These are phyloP conservation scores for Notocelia uddmanniana DNA, from an alignment of 2,888 invertebrate genomes.

Conservation along the genomic window DNA sequence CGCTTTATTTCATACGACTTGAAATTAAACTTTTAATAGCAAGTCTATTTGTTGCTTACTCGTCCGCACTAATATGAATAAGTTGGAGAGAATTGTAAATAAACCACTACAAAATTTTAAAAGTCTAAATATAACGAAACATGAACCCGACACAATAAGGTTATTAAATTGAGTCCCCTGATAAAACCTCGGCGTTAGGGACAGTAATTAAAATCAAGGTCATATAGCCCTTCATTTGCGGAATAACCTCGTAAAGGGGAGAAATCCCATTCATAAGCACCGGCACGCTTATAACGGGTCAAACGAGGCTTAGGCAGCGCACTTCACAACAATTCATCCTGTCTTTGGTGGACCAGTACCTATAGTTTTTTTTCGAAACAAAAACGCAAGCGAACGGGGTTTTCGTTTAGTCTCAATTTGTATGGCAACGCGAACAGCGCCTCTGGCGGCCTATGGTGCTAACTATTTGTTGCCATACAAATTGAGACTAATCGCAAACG, in stretches of 20 bases:
- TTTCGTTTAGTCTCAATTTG: no score
- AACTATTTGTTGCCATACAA: no score
- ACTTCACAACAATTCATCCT: neutral
- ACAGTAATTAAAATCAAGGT: slow-evolving; percentile 43
- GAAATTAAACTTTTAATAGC: no score
- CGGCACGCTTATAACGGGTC: slow-evolving; percentile 32
- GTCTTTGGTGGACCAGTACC: neutral
- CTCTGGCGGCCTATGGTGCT: no score
- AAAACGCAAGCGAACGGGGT: no score
- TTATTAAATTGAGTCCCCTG: slow-evolving; percentile 35
- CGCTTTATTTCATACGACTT: no score
- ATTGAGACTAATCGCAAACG: no score
- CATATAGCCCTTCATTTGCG: slow-evolving; percentile 37
- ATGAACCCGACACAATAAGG: slow-evolving; percentile 7
- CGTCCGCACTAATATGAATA: neutral
- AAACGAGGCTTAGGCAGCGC: slow-evolving; percentile 19
- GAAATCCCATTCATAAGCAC: slow-evolving; percentile 38
- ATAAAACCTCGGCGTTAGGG: slow-evolving; percentile 22
- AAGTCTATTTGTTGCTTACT: no score
- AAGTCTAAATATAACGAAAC: slow-evolving; percentile 4
- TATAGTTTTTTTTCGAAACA: no score
- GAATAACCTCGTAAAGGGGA: slow-evolving; percentile 31
- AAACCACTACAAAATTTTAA: slow-evolving; percentile 1
- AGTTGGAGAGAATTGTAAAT: neutral
- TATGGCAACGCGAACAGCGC: no score